Evolutionary conservation across 2,888 invertebrate species (phyloP).

Genomic region (Meteorus cinctellus): DNA sequence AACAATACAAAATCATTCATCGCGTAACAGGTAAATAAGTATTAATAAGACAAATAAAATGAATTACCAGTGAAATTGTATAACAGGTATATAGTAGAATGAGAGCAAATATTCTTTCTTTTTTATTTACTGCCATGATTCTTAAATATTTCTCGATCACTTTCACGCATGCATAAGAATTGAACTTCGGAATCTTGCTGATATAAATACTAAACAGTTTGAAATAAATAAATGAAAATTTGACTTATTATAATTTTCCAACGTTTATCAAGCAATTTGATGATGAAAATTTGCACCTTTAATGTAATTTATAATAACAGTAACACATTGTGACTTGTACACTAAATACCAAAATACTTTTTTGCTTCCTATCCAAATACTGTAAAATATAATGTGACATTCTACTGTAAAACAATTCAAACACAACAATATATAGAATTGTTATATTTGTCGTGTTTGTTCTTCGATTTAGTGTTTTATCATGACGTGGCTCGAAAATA

Average conservation of each 20-base stretch:
- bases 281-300: background rate
- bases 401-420: background rate
- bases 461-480: constrained; percentile 16
- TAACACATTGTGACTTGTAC: background rate
- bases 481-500: constrained; percentile 1
- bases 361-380: background rate
- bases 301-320: background rate
- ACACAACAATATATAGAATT: constrained; percentile 41
- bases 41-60: background rate
- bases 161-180: background rate
- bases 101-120: no score
- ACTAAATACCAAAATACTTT: constrained; percentile 3
- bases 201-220: background rate
- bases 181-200: no score
- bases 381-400: background rate
- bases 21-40: background rate
- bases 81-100: background rate
- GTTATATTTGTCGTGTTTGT: constrained; percentile 37
- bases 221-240: background rate
- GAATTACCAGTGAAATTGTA: background rate
- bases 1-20: background rate
- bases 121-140: no score
- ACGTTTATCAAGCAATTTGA: background rate
- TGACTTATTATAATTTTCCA: background rate
- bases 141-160: no score